Conservation (phyloP, 1,140 invertebrate species). For the Caenorhabditis briggsae region DNA sequence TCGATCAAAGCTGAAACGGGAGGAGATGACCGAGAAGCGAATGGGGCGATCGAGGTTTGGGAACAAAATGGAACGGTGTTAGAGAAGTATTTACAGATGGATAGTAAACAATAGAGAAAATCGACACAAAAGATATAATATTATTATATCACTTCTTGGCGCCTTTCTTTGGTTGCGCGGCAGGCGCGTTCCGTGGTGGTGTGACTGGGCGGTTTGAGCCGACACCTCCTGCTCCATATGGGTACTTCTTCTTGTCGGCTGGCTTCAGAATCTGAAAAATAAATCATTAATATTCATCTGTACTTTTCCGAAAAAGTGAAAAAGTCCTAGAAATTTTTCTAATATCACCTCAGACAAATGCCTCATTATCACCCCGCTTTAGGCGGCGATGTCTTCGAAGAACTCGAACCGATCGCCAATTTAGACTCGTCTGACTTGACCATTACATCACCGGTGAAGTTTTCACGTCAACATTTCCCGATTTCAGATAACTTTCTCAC, state of each 20-base stretch:
- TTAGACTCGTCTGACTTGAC: constrained; percentile 47
- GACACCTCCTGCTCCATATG: constrained; percentile 79
- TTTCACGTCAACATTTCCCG: not conserved
- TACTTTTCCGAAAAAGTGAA: not conserved
- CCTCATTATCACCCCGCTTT: constrained; percentile 51
- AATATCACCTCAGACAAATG: constrained; percentile 50
- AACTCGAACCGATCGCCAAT: constrained; percentile 26
- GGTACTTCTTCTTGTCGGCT: constrained; percentile 82
- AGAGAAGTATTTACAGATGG: constrained; percentile 42
- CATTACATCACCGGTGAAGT: constrained; percentile 35
- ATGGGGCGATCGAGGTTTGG: not conserved
- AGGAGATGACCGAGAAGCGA: constrained; percentile 2
- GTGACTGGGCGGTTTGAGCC: constrained; percentile 82
- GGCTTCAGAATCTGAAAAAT: constrained; percentile 80
- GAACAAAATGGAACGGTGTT: not conserved
- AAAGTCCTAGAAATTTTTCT: not conserved
- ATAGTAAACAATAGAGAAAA: not conserved
- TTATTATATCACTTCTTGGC: constrained; percentile 72
- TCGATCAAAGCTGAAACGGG: not conserved
- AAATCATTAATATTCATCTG: not conserved
- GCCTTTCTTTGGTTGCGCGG: constrained; percentile 70
- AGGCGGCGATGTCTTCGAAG: constrained; percentile 29
- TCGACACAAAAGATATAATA: not conserved
- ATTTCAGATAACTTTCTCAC: constrained; percentile 58
- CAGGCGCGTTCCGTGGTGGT: constrained; percentile 83